Base-by-base conservation (phyloP, 2,888 invertebrate genomes). In the Pyrrhia umbra region DNA sequence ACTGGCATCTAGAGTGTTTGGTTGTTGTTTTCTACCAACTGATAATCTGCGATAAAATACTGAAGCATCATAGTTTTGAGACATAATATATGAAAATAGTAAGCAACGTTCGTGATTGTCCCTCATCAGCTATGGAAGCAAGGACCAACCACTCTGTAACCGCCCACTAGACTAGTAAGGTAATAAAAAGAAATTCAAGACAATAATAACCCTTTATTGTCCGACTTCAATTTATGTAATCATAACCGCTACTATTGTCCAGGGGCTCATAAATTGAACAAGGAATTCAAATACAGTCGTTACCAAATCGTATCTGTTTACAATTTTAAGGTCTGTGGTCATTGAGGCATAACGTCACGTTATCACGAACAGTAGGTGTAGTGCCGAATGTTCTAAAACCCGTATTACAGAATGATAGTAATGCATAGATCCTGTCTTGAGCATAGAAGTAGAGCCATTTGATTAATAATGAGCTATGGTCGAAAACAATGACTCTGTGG, bases 291-390 rank as follows among this genome's bases (percentile, higher is more conserved):
- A 70, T 62, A 25, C 70, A 75, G 50, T 67, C 63, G 59, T 76
- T 76, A 75, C 75, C 54, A 49, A 76, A 78, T 65, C 56, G 70
- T 78, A 64, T 79, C 67, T 75, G 61, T 64, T 75, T 75, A 75
- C 75, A 57, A 10, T 16, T 0, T 16, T 40, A 56, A 34, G 70
- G 58, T 56, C 9, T 52, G 16, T 42, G 27, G 16, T 30, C 40
- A 54, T 15, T 55, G 45, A 21, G 46, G 21, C n/a, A 37, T 69
- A 68, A 30, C 52, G 10, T 39, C 0, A 16, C 21, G 30, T 51
- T 49, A 16, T 25, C 9, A 16, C 8, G 6, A 18, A 3, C 6
- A n/a, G n/a, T n/a, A 13, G 13, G 13, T 34, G 13, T 34, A n/a
- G n/a, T n/a, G n/a, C 3, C 5, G n/a, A 34, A 13, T 30, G 30